Evolutionary conservation across 1,140 invertebrate species (phyloP).

Genomic region (Tetragonula clypearis): DNA sequence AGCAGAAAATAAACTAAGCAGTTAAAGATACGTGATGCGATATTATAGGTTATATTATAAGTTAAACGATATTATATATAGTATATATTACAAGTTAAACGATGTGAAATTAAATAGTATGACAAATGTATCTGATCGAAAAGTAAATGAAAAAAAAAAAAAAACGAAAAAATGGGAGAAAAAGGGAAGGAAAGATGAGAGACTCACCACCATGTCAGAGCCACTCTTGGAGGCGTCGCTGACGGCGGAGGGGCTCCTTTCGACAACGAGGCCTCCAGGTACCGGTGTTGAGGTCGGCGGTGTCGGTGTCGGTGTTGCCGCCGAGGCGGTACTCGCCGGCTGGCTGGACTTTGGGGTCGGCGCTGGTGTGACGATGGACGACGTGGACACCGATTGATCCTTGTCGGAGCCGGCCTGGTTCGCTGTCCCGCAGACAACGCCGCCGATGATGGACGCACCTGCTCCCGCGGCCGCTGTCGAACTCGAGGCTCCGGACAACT

Average conservation of each 20-base stretch:
- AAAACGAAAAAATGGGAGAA: not conserved
- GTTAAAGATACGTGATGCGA: too few relatives aligned
- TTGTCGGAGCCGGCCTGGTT: slow-evolving; percentile 64
- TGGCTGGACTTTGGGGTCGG: slow-evolving; percentile 67
- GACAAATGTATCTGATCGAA: not conserved
- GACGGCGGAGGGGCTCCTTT: slow-evolving; percentile 86
- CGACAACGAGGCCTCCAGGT: slow-evolving; percentile 78
- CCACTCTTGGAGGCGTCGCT: slow-evolving; percentile 88
- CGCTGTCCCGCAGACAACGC: slow-evolving; percentile 60
- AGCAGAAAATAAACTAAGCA: too few relatives aligned
- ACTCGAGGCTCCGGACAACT: slow-evolving; percentile 77
- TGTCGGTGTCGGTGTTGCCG: slow-evolving; percentile 64
- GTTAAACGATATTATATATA: too few relatives aligned
- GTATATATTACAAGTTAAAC: too few relatives aligned
- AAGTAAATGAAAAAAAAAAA: slow-evolving; percentile 1
- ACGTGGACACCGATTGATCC: slow-evolving; percentile 68
- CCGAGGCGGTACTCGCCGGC: slow-evolving; percentile 58
- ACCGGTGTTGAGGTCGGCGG: slow-evolving; percentile 66
- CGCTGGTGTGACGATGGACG: slow-evolving; percentile 66
- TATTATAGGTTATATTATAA: too few relatives aligned
- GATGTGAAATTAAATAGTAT: not conserved
- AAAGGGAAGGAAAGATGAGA: slow-evolving; percentile 25
- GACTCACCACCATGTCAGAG: slow-evolving; percentile 87
- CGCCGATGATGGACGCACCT: slow-evolving; percentile 72
- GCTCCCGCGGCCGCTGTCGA: slow-evolving; percentile 76